Conservation (phyloP, 2,113 vertebrate species). For the Rousettus leschenaultii region DNA sequence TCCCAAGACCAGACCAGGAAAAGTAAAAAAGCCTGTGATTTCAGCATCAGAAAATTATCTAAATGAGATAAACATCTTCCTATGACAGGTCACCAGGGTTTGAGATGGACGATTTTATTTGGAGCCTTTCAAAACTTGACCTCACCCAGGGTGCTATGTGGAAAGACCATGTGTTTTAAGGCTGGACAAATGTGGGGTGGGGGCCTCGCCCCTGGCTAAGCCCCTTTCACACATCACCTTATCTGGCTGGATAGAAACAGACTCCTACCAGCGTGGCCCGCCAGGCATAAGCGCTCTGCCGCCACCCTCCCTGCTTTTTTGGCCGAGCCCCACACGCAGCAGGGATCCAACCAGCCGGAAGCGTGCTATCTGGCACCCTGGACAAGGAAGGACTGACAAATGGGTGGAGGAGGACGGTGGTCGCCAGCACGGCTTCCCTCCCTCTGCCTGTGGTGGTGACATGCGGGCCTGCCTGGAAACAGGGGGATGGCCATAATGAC, state of each 20-base stretch:
- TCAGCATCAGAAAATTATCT: neutral
- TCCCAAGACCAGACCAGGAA: neutral
- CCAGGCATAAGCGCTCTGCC: rapidly evolving
- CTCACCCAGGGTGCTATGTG: neutral
- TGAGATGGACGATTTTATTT: neutral
- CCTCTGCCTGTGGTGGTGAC: neutral
- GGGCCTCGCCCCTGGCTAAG: neutral
- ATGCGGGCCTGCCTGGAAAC: neutral
- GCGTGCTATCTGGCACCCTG: rapidly evolving
- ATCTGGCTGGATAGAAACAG: neutral
- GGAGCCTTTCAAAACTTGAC: neutral
- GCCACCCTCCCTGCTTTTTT: neutral
- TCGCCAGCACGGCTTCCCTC: neutral
- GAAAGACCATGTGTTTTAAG: neutral
- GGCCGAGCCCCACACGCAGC: neutral
- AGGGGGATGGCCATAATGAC: neutral
- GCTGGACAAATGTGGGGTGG: neutral
- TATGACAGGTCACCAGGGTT: neutral
- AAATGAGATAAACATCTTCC: neutral
- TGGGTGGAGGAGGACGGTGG: neutral
- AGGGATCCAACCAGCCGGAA: neutral
- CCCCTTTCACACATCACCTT: neutral
- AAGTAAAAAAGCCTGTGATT: neutral
- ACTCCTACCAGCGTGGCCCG: neutral
- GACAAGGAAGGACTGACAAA: neutral